A percentile compares a stretch with the other conserved stretches of the same genome.
phyloP scores from a whole-genome alignment of 2,797 vertebrate genomes.

The Acrossocheilus wenchowensis region DNA sequence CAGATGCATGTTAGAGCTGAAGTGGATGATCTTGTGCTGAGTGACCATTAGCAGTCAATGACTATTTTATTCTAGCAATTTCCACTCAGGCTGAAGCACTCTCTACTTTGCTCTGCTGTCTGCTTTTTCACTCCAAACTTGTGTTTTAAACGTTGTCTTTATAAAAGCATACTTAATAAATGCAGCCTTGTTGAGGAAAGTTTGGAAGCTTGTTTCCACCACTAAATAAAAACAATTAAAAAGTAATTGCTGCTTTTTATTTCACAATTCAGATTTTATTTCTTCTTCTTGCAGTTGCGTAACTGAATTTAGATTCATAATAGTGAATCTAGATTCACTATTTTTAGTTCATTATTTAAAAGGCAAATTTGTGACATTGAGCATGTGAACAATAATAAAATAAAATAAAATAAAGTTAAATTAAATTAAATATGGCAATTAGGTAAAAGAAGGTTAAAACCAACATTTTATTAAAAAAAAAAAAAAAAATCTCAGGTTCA shows the following conservation, averaged over 20 bases:
- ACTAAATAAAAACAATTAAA: no score
- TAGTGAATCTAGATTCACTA: no score
- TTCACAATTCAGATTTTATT: no score
- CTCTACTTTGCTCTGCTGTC: background rate
- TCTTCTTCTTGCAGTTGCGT: no score
- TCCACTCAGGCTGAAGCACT: conserved; percentile 19
- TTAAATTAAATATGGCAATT: no score
- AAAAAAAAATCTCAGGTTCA: background rate
- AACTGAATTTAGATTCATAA: no score
- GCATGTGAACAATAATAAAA: no score
- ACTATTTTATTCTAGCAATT: conserved; percentile 31
- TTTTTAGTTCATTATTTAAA: no score
- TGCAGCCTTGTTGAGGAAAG: background rate
- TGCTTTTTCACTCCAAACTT: conserved; percentile 3
- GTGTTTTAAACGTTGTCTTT: background rate
- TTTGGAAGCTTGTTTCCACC: background rate
- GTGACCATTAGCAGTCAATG: conserved; percentile 46
- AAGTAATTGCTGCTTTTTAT: no score
- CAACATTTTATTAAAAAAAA: background rate
- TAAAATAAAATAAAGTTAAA: no score
- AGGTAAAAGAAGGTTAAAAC: background rate
- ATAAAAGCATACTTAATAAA: no score
- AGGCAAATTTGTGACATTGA: no score
- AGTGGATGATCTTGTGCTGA: conserved; percentile 38
- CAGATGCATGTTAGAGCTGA: conserved; percentile 23